A percentile compares a stretch with the other conserved stretches of the same genome.
Evolutionary conservation across 2,797 vertebrate species (phyloP).

Genomic region (Crocidura indochinensis): DNA sequence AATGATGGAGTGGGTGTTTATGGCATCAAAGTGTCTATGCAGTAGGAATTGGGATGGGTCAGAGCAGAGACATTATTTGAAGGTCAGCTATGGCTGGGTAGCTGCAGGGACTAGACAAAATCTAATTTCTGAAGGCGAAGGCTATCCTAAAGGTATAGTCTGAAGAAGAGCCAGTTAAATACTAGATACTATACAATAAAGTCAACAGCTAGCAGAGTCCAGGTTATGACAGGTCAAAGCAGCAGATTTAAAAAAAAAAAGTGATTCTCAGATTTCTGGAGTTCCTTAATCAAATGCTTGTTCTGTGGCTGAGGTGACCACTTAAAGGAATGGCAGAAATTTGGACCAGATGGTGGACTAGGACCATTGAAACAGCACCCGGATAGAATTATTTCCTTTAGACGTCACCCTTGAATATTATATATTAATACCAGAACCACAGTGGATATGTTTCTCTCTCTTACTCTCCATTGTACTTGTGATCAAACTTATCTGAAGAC

Average conservation of each 20-base stretch:
- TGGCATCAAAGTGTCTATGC: too few relatives aligned
- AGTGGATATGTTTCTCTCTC: not conserved
- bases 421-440: not conserved
- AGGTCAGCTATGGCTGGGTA: not conserved
- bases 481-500: not conserved
- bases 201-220: not conserved
- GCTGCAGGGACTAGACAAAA: not conserved
- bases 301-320: not conserved
- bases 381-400: slow-evolving; percentile 25
- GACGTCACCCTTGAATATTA: not conserved
- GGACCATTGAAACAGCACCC: not conserved
- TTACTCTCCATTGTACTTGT: not conserved
- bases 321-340: not conserved
- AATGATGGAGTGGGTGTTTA: too few relatives aligned
- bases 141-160: not conserved
- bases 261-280: slow-evolving; percentile 14
- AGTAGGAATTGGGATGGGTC: not conserved
- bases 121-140: not conserved
- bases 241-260: slow-evolving; percentile 1
- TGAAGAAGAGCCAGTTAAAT: too few relatives aligned
- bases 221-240: not conserved
- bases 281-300: not conserved
- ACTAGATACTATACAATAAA: not conserved
- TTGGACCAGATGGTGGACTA: not conserved
- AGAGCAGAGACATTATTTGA: not conserved